A percentile compares a stretch with the other conserved stretches of the same genome.
Evolutionary conservation across 2,797 vertebrate species (phyloP).

Genomic region (Phalloptychus januarius): DNA sequence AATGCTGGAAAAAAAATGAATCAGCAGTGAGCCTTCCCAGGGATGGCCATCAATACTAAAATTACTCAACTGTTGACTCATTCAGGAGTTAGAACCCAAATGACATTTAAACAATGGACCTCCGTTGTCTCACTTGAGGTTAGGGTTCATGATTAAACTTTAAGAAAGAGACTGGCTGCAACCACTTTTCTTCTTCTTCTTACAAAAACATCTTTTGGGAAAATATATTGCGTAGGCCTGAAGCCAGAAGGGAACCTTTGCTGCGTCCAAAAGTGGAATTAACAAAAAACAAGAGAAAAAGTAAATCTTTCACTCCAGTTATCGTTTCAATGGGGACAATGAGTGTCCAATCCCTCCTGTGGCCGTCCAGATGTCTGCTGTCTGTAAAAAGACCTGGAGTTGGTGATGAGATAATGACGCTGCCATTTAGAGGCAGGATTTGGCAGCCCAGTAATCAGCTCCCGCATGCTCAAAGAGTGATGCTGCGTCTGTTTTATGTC

Average conservation of each 20-base stretch:
- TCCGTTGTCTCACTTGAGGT: too few species aligned
- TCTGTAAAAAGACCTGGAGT: not conserved
- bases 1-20: too few species aligned
- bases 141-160: too few species aligned
- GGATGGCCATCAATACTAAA: too few species aligned
- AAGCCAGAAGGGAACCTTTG: not conserved
- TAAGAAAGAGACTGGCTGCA: not conserved
- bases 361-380: conserved; percentile 2
- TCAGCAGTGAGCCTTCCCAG: too few species aligned
- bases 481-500: not conserved
- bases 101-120: too few species aligned
- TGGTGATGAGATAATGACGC: conserved; percentile 4
- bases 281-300: not conserved
- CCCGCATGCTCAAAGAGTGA: not conserved
- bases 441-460: not conserved
- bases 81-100: too few species aligned
- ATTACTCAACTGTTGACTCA: too few species aligned
- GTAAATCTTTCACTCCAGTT: not conserved
- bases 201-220: not conserved
- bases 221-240: not conserved
- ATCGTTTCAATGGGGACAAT: not conserved
- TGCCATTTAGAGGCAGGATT: not conserved
- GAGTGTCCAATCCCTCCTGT: not conserved
- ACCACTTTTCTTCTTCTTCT: not conserved
- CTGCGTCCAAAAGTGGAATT: not conserved